Evolutionary conservation across 2,888 invertebrate genomes (phyloP).

Genomic region (Seladonia tumulorum): DNA sequence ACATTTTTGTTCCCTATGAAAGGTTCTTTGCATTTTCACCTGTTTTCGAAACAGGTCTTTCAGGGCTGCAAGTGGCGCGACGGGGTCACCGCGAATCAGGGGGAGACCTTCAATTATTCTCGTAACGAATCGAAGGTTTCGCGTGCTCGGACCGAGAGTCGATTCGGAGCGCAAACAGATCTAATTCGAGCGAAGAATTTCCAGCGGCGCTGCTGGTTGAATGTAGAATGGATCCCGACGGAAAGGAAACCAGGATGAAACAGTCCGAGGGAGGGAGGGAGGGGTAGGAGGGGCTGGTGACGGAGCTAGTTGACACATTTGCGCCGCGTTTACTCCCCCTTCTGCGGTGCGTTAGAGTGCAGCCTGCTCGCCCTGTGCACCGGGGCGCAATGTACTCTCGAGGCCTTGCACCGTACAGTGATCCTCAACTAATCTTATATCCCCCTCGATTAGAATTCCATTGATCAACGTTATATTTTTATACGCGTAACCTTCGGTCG

Average conservation of each 20-base stretch:
- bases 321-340: constrained; percentile 51
- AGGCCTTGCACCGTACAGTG: constrained; percentile 63
- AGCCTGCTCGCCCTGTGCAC: constrained; percentile 60
- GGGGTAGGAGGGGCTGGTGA: neutral
- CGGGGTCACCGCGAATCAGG: constrained; percentile 4
- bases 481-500: constrained; percentile 28
- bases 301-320: constrained; percentile 64
- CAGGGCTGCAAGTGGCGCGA: neutral
- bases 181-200: constrained; percentile 12
- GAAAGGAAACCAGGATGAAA: constrained; percentile 34
- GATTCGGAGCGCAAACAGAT: constrained; percentile 22
- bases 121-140: constrained; percentile 8
- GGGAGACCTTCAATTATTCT: constrained; percentile 7
- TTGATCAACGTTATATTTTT: constrained; percentile 44
- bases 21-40: neutral
- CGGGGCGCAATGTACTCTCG: constrained; percentile 61
- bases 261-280: neutral
- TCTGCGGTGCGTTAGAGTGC: constrained; percentile 38
- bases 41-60: neutral
- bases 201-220: neutral
- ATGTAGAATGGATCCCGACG: constrained; percentile 25
- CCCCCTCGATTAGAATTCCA: constrained; percentile 30
- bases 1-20: neutral
- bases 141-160: neutral
- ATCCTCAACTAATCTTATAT: constrained; percentile 58